phyloP scores from a whole-genome alignment of 2,888 invertebrate genomes.

The Pterobdella sp. region DNA sequence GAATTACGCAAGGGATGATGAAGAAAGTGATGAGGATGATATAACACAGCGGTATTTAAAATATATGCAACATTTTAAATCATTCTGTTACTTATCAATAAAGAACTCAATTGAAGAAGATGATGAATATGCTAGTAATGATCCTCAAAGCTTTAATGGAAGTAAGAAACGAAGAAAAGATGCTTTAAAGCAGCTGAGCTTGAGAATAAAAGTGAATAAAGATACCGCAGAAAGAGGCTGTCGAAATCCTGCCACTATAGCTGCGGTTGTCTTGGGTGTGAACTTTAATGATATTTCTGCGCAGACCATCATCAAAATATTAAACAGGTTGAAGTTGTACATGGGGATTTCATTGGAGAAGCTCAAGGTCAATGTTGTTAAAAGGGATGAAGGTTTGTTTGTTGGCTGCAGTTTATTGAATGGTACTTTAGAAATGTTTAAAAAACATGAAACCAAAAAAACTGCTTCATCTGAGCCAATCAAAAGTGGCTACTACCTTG shows the following conservation, averaged over 20 bases:
- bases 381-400: neutral
- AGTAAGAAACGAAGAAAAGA: neutral
- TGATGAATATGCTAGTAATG: neutral
- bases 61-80: neutral
- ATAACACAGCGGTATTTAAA: neutral
- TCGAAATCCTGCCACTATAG: neutral
- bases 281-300: slow-evolving; percentile 8
- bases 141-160: neutral
- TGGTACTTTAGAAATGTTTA: neutral
- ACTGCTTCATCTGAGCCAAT: neutral
- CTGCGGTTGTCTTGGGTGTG: neutral
- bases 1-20: neutral
- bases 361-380: neutral
- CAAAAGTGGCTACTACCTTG: neutral
- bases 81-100: neutral
- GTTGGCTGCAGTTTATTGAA: neutral
- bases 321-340: slow-evolving; percentile 8
- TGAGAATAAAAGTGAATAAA: neutral
- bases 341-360: neutral
- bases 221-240: neutral
- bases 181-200: neutral
- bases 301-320: neutral
- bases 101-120: too few relatives aligned
- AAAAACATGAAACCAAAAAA: neutral
- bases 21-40: neutral